Conservation (phyloP, 2,113 vertebrate genomes). For the Thinocorus orbignyianus region DNA sequence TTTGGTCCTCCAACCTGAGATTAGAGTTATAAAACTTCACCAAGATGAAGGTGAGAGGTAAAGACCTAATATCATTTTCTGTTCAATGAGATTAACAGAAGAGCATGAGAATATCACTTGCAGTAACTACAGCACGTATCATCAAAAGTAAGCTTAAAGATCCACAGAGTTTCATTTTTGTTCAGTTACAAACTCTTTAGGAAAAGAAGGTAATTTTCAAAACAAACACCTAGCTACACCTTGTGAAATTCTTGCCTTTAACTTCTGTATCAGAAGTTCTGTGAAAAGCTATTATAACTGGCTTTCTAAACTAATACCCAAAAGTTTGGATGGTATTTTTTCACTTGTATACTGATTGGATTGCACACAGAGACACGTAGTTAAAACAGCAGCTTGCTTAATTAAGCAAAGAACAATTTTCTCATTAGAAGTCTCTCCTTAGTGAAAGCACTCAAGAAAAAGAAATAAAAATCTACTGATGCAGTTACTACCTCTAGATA, state of each 20-base stretch:
- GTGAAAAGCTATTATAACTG: not conserved
- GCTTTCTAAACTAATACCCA: not conserved
- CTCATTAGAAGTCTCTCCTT: not conserved
- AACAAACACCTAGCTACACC: not conserved
- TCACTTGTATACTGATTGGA: not conserved
- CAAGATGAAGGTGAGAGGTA: not conserved
- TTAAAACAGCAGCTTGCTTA: slow-evolving; percentile 8
- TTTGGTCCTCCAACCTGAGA: not conserved
- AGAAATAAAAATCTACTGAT: slow-evolving; percentile 40
- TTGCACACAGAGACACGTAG: not conserved
- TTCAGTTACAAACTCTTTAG: not conserved
- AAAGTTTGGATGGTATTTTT: not conserved
- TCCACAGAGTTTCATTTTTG: not conserved
- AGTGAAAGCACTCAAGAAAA: not conserved
- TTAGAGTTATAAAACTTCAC: not conserved
- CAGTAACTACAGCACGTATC: not conserved
- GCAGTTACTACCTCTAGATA: not conserved
- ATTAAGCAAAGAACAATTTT: not conserved
- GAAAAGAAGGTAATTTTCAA: not conserved
- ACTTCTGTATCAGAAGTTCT: not conserved
- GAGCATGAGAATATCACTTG: not conserved
- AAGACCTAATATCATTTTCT: not conserved
- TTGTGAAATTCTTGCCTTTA: not conserved
- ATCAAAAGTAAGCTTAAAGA: not conserved
- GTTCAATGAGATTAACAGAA: not conserved